A percentile compares a stretch with the other conserved stretches of the same genome.
phyloP scores from a whole-genome alignment of 2,888 invertebrate species.

The Euzetes globulus region DNA sequence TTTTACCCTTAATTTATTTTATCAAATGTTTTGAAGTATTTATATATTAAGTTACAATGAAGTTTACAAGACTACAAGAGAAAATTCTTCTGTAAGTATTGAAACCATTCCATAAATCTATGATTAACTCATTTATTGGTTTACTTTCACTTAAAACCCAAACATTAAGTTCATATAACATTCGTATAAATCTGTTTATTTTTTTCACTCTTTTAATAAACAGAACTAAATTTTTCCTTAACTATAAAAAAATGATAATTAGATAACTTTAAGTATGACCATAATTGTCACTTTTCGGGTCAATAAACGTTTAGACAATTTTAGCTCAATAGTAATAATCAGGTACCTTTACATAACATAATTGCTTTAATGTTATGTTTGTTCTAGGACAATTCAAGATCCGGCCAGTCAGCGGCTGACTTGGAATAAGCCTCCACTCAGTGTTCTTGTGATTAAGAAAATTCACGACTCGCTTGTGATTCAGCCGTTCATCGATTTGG shows the following conservation, averaged over 20 bases:
- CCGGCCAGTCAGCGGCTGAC: conserved; percentile 91
- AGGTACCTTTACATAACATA: no score
- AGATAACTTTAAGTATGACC: no score
- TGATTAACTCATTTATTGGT: not conserved
- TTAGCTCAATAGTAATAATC: no score
- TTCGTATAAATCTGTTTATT: no score
- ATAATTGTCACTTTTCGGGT: no score
- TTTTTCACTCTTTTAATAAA: no score
- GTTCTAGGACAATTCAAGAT: conserved; percentile 82
- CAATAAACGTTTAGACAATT: no score
- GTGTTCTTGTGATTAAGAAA: conserved; percentile 95
- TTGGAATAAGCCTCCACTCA: conserved; percentile 93
- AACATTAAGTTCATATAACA: no score
- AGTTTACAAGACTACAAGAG: conserved; percentile 11
- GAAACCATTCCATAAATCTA: not conserved
- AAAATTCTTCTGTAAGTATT: conserved; percentile 15
- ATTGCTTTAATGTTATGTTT: no score
- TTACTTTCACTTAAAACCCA: not conserved
- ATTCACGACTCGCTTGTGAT: conserved; percentile 82
- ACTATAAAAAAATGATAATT: no score
- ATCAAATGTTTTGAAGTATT: not conserved
- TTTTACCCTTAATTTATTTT: not conserved
- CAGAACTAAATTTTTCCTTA: no score
- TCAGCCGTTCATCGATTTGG: conserved; percentile 81
- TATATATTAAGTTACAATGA: not conserved